Conservation (phyloP, 1,140 invertebrate species). For the Parasteatoda tepidariorum region DNA sequence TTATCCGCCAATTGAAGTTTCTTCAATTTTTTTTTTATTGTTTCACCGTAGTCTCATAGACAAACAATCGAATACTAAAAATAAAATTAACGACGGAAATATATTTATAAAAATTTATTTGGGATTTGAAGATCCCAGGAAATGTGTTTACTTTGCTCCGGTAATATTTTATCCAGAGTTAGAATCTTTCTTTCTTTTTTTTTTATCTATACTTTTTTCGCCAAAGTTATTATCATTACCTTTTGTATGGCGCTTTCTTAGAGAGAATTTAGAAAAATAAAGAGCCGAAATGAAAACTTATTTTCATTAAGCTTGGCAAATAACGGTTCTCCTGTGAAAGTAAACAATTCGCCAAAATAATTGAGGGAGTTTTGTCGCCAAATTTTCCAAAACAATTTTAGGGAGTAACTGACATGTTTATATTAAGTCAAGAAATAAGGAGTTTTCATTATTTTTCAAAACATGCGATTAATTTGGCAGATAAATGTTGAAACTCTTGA, state of each 20-base stretch:
- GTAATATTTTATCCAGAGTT: slow-evolving; percentile 24
- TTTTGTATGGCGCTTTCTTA: not conserved
- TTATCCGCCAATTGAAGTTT: not conserved
- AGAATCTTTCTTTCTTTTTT: slow-evolving; percentile 2
- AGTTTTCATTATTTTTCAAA: no score
- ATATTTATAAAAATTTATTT: slow-evolving; percentile 60
- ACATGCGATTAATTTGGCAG: no score
- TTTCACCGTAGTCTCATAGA: slow-evolving; percentile 6
- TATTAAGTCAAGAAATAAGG: no score
- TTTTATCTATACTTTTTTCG: not conserved
- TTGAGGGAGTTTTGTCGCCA: not conserved
- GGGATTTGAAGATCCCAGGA: not conserved
- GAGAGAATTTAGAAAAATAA: not conserved
- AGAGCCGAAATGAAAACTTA: slow-evolving; percentile 15
- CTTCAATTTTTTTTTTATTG: slow-evolving; percentile 20
- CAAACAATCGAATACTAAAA: slow-evolving; percentile 60
- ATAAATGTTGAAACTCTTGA: no score
- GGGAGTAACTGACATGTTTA: no score
- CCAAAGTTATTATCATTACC: not conserved
- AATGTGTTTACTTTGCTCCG: slow-evolving; percentile 44
- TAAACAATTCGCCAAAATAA: slow-evolving; percentile 37
- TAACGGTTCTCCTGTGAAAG: not conserved
- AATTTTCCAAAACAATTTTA: not conserved
- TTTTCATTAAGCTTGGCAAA: slow-evolving; percentile 58
- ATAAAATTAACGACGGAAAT: slow-evolving; percentile 47